phyloP scores from a whole-genome alignment of 2,113 vertebrate species.

The Tenebrosternarchus preto region DNA sequence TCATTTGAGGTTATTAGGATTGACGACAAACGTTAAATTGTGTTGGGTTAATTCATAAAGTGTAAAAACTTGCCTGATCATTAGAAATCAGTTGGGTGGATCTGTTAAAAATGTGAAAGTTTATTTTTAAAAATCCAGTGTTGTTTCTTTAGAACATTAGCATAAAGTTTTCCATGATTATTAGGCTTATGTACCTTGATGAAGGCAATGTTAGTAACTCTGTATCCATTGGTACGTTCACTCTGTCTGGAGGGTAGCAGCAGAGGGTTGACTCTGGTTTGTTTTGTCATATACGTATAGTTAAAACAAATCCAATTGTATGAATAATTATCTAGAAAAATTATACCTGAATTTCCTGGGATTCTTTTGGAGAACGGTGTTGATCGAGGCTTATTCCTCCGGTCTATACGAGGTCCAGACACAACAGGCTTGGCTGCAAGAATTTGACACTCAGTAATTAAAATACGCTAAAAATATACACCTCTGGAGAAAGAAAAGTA shows the following conservation, averaged over 20 bases:
- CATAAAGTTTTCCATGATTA: neutral
- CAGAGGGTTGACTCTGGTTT: neutral
- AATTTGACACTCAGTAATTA: neutral
- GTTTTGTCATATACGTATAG: neutral
- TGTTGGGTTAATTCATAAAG: neutral
- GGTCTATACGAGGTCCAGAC: conserved; percentile 76
- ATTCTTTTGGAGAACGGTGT: neutral
- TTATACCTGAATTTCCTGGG: neutral
- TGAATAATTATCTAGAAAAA: neutral
- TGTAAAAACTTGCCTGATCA: neutral
- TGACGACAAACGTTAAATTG: conserved; percentile 1
- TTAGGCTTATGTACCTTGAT: conserved; percentile 1
- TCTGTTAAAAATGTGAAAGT: conserved; percentile 7
- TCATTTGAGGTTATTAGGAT: neutral
- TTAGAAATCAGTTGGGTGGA: neutral
- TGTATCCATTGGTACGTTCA: neutral
- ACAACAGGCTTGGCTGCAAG: conserved; percentile 54
- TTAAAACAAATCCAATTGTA: neutral
- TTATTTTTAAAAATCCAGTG: neutral
- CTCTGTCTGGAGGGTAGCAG: neutral
- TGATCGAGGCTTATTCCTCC: conserved; percentile 78
- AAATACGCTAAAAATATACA: neutral
- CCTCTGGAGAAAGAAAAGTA: neutral
- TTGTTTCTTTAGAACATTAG: neutral
- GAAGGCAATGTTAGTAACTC: neutral